Conservation (phyloP, 1,140 invertebrate genomes). For the Meteorus sp. region DNA sequence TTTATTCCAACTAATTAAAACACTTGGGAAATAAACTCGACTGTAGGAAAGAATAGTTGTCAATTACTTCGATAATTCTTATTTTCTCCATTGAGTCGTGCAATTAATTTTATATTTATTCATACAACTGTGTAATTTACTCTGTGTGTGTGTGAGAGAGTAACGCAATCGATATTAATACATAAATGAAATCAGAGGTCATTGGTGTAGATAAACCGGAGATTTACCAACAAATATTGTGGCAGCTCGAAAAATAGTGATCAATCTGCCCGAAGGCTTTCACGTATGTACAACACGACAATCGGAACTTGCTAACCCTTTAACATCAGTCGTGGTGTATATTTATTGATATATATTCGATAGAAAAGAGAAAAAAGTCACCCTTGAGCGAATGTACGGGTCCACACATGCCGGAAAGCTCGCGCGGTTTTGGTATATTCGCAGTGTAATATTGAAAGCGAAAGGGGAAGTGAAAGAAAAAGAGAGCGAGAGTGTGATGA, state of each 20-base stretch:
- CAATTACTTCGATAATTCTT: no score
- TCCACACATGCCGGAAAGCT: conserved; percentile 12
- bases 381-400: conserved; percentile 10
- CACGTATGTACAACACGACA: background rate
- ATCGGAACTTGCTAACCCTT: background rate
- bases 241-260: conserved; percentile 13
- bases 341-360: background rate
- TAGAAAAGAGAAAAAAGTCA: background rate
- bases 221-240: no score
- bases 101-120: conserved; percentile 12
- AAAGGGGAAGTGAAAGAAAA: no score
- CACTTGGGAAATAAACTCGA: background rate
- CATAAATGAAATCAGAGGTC: conserved; percentile 9
- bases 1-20: background rate
- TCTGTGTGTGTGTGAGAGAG: no score
- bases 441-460: no score
- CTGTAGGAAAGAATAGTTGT: background rate
- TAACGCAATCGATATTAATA: no score
- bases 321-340: no score
- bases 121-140: no score
- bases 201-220: no score
- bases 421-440: conserved; percentile 17
- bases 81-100: background rate
- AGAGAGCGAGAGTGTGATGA: no score
- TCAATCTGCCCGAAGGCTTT: conserved; percentile 10